These are phyloP conservation scores for Drosophila anceps DNA, from an alignment of 2,888 invertebrate species.

Conservation along the genomic window DNA sequence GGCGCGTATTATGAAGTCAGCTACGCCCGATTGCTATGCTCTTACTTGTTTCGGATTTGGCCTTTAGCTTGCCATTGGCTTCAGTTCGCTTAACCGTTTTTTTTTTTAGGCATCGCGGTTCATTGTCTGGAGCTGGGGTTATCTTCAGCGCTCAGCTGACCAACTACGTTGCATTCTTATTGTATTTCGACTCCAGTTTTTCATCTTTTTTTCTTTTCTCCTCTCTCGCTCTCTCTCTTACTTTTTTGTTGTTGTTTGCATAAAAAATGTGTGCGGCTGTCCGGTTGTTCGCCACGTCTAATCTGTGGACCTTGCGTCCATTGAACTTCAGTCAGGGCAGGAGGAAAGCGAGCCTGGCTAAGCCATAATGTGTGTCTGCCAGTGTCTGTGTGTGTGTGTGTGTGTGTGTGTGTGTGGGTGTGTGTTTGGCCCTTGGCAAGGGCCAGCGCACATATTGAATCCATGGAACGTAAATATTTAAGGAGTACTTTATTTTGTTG, in stretches of 20 bases:
- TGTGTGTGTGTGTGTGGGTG: slow-evolving; percentile 17
- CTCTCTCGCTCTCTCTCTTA: background rate
- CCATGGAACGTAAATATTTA: slow-evolving; percentile 74
- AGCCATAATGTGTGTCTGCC: slow-evolving; percentile 34
- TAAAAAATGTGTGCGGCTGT: slow-evolving; percentile 44
- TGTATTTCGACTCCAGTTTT: slow-evolving; percentile 21
- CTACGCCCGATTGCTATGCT: background rate
- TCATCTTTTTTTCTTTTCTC: background rate
- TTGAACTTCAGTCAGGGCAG: slow-evolving; percentile 40
- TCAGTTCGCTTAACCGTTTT: slow-evolving; percentile 14
- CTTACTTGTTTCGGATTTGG: slow-evolving; percentile 10
- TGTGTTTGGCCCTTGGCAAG: slow-evolving; percentile 21
- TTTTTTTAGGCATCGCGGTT: slow-evolving; percentile 30
- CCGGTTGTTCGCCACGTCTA: slow-evolving; percentile 54
- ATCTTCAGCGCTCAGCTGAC: slow-evolving; percentile 34
- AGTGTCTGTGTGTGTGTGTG: background rate
- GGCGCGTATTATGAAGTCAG: background rate
- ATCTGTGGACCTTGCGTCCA: slow-evolving; percentile 69
- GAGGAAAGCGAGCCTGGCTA: slow-evolving; percentile 21
- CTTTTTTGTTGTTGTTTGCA: slow-evolving; percentile 34
- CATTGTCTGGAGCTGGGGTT: slow-evolving; percentile 29
- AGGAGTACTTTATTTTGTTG: slow-evolving; percentile 74
- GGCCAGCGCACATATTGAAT: slow-evolving; percentile 66
- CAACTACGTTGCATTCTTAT: slow-evolving; percentile 34
- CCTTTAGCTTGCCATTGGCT: slow-evolving; percentile 12